Evolutionary conservation across 2,888 invertebrate species (phyloP).

Genomic region (Trichacis sp.): DNA sequence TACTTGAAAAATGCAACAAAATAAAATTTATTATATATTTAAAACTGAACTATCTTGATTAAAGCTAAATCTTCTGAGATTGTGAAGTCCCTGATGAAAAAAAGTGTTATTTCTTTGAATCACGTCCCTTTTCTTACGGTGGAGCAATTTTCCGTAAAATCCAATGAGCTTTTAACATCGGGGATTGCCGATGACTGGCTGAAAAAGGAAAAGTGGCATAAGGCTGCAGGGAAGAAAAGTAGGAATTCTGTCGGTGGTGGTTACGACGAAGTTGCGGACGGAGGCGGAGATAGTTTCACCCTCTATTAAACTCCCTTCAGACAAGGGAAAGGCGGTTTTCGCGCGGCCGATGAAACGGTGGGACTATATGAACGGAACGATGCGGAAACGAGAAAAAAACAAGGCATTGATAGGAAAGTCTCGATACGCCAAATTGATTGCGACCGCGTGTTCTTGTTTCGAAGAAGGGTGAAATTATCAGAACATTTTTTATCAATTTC

Average conservation of each 20-base stretch:
- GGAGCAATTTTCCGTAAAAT: constrained; percentile 25
- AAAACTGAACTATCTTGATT: too few species aligned
- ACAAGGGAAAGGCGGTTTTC: constrained; percentile 73
- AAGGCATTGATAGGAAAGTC: not conserved
- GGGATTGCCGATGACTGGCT: constrained; percentile 40
- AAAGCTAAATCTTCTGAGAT: too few species aligned
- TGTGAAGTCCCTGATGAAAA: too few species aligned
- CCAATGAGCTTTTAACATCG: constrained; percentile 28
- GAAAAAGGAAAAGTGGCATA: constrained; percentile 22
- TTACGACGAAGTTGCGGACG: constrained; percentile 34
- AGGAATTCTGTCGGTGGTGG: constrained; percentile 42
- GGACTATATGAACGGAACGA: constrained; percentile 28
- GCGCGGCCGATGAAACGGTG: constrained; percentile 56
- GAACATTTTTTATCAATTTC: too few species aligned
- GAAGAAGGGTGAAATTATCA: too few species aligned
- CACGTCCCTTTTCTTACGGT: too few species aligned
- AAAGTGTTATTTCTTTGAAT: too few species aligned
- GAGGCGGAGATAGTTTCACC: constrained; percentile 64
- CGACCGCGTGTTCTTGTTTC: too few species aligned
- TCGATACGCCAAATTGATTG: too few species aligned
- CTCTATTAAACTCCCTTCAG: constrained; percentile 69
- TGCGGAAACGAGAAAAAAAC: constrained; percentile 44
- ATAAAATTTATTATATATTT: too few species aligned
- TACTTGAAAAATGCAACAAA: too few species aligned
- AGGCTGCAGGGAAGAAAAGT: constrained; percentile 33